Evolutionary conservation across 2,113 vertebrate species (phyloP), one percentile per base, ranked within the genome.

Genomic region (Dryoscopus gambensis): DNA sequence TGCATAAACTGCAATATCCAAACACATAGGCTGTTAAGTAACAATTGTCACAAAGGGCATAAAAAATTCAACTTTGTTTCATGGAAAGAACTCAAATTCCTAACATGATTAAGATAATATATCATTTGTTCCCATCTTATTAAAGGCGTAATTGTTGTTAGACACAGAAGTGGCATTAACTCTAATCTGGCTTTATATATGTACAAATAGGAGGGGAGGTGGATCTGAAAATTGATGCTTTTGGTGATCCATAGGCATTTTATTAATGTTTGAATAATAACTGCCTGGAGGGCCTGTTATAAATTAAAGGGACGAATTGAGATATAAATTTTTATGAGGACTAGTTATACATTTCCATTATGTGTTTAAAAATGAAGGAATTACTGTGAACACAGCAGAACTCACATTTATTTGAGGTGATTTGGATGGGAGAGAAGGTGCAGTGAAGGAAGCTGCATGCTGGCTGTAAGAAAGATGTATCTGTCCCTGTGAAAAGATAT

Each of bases 221-320:
- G 97, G 97, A 98, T 98, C 98, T 98, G 98, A 98, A 98, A 98
- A 98, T 96, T 95, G 98, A 98, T 98, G 98, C 98, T 98, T 98
- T 98, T 98, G 96, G 97, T 99, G 98, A 99, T 99, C 98, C 99
- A 99, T 98, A 97, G 98, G 98, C 98, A 98, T 98, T 99, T 99
- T 99, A 99, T 99, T 99, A 99, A 99, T 99, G 99, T 99, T 99
- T 99, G 98, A 99, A 99, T 99, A 99, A 99, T 99, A 99, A 98
- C 98, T 97, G 99, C 98, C 99, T 98, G 97, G 98, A 98, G 98
- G 99, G 98, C 97, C 97, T 97, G 98, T 98, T 98, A 98, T 99
- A 99, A 99, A 99, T 99, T 99, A 99, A 99, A 98, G 98, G 97
- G 97, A 97, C 94, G 98, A 98, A 99, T 99, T 98, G 99, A 98